Percentiles rank a stretch among this genome's conserved stretches.
Conservation (phyloP, 2,113 vertebrate species). For the Glaucomys volans region DNA sequence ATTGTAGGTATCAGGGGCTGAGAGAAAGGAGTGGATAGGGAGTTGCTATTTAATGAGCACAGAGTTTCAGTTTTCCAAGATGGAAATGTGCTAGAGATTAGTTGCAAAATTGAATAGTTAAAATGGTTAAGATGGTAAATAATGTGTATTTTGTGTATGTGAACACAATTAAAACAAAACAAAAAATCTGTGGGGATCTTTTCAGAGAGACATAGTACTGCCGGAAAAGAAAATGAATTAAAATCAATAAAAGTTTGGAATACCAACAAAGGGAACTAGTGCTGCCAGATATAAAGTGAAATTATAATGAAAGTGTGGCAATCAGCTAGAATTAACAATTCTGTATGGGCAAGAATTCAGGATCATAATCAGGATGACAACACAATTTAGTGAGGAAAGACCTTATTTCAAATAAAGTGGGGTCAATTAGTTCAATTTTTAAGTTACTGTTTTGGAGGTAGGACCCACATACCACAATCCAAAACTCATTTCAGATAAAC, state of each 20-base stretch:
- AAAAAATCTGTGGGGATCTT: not conserved
- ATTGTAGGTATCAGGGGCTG: no score
- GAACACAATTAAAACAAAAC: constrained; percentile 7
- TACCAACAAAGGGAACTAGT: constrained; percentile 14
- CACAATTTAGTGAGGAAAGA: not conserved
- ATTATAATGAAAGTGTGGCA: not conserved
- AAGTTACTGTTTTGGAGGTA: not conserved
- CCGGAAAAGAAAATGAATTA: constrained; percentile 21
- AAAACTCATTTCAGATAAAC: not conserved
- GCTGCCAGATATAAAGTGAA: not conserved
- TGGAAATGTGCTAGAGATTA: not conserved
- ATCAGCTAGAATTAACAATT: not conserved
- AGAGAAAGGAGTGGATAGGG: no score
- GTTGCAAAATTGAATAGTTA: not conserved
- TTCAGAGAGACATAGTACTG: not conserved
- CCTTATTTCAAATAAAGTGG: constrained; percentile 36
- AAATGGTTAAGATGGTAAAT: not conserved
- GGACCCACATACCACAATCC: not conserved
- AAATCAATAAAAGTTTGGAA: not conserved
- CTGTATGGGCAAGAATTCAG: not conserved
- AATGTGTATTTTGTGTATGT: not conserved
- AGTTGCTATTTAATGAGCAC: not conserved
- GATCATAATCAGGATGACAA: not conserved
- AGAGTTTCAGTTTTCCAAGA: not conserved
- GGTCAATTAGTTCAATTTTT: not conserved